phyloP scores from a whole-genome alignment of 2,113 vertebrate genomes.

The Vidua chalybeata region DNA sequence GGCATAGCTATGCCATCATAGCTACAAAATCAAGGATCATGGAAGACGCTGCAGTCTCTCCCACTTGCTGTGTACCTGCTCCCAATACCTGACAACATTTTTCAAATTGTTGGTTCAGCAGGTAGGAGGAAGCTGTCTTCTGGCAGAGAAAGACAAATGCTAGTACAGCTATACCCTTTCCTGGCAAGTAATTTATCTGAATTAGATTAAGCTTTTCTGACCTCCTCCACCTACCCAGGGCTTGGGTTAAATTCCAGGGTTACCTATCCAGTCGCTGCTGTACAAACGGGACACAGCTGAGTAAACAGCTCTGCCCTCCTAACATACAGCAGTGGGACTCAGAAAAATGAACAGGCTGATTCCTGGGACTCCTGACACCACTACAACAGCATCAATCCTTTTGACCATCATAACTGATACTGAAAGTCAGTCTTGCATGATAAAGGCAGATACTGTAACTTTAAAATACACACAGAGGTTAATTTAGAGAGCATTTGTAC shows the following conservation, averaged over 20 bases:
- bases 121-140: neutral
- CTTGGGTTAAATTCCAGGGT: neutral
- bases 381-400: neutral
- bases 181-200: conserved; percentile 9
- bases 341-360: neutral
- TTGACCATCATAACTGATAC: neutral
- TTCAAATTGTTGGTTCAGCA: neutral
- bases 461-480: neutral
- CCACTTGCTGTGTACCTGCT: neutral
- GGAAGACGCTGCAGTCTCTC: neutral
- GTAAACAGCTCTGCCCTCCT: neutral
- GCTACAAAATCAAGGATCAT: neutral
- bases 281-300: conserved; percentile 10
- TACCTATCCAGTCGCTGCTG: neutral
- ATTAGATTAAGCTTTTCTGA: conserved; percentile 23
- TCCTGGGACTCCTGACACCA: neutral
- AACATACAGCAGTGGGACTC: neutral
- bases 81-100: neutral
- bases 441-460: neutral
- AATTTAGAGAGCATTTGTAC: neutral
- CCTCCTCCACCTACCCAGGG: neutral
- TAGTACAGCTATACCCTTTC: neutral
- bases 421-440: neutral
- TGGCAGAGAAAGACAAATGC: neutral
- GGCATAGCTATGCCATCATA: neutral